phyloP scores from a whole-genome alignment of 2,113 vertebrate species.

The Grantiella picta region DNA sequence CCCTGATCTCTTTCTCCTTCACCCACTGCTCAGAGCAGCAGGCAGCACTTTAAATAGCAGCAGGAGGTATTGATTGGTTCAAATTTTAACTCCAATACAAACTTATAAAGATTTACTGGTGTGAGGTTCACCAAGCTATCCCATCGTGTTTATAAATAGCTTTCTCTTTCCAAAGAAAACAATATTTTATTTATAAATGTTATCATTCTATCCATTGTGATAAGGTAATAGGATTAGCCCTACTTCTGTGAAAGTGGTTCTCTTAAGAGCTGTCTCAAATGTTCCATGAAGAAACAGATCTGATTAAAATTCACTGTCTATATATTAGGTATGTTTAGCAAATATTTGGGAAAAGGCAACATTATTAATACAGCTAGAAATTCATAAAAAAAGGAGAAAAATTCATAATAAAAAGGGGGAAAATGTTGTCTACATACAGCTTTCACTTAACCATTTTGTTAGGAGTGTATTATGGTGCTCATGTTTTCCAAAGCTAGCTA shows the following conservation, averaged over 20 bases:
- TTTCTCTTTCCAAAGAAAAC: conserved; percentile 1
- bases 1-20: not conserved
- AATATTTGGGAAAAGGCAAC: not conserved
- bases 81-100: not conserved
- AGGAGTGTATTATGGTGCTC: not conserved
- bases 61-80: conserved; percentile 27
- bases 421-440: not conserved
- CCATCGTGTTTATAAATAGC: conserved; percentile 25
- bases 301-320: not conserved
- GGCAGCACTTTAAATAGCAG: conserved; percentile 46
- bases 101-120: not conserved
- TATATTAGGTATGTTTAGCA: not conserved
- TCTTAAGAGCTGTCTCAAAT: not conserved
- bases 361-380: not conserved
- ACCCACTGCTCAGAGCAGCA: not conserved
- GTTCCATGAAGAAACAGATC: not conserved
- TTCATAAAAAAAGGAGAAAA: not conserved
- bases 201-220: not conserved
- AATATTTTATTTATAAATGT: conserved; percentile 54
- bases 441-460: not conserved
- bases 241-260: not conserved
- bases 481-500: not conserved
- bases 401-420: not conserved
- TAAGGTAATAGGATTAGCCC: not conserved
- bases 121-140: not conserved